Percentiles rank a stretch among this genome's conserved stretches.
These are phyloP conservation scores for Odontesthes bonariensis DNA, from an alignment of 2,113 vertebrate genomes.

Conservation along the genomic window DNA sequence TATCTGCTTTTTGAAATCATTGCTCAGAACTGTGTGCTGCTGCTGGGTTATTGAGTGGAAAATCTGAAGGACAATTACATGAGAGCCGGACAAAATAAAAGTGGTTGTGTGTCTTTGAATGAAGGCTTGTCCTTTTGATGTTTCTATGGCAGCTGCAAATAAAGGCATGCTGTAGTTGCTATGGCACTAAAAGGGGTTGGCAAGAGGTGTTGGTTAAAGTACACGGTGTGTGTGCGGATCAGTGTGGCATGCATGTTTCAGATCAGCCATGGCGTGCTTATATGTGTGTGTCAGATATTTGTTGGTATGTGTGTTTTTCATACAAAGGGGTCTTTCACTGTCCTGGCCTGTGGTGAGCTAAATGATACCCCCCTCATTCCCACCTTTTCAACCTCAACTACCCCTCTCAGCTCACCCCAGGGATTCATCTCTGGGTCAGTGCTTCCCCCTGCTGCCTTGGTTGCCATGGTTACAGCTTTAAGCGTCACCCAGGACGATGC, in stretches of 20 bases:
- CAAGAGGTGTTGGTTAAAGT: constrained; percentile 1
- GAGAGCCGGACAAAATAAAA: constrained; percentile 10
- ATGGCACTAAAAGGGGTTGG: constrained; percentile 57
- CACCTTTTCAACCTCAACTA: constrained; percentile 23
- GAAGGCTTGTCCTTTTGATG: constrained; percentile 58
- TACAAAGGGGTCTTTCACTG: constrained; percentile 64
- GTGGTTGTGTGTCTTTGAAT: constrained; percentile 32
- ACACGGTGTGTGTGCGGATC: constrained; percentile 11
- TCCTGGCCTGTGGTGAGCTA: constrained; percentile 27
- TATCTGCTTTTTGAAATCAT: constrained; percentile 2
- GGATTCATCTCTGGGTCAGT: constrained; percentile 62
- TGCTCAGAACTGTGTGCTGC: constrained; percentile 8
- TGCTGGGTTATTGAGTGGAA: constrained; percentile 2
- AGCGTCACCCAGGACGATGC: constrained; percentile 50
- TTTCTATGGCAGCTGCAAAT: constrained; percentile 79
- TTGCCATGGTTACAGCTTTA: constrained; percentile 67
- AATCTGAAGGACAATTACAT: constrained; percentile 21
- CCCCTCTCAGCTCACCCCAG: constrained; percentile 40
- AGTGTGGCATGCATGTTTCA: constrained; percentile 29
- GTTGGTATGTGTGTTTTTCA: constrained; percentile 9
- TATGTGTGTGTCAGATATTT: constrained; percentile 30
- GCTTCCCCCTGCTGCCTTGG: constrained; percentile 58
- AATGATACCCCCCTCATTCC: constrained; percentile 31
- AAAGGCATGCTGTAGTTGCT: constrained; percentile 70
- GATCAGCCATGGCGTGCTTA: constrained; percentile 1